Percentiles rank a stretch among this genome's conserved stretches.
phyloP scores from a whole-genome alignment of 2,797 vertebrate genomes.

The Tympanoctomys barrerae region DNA sequence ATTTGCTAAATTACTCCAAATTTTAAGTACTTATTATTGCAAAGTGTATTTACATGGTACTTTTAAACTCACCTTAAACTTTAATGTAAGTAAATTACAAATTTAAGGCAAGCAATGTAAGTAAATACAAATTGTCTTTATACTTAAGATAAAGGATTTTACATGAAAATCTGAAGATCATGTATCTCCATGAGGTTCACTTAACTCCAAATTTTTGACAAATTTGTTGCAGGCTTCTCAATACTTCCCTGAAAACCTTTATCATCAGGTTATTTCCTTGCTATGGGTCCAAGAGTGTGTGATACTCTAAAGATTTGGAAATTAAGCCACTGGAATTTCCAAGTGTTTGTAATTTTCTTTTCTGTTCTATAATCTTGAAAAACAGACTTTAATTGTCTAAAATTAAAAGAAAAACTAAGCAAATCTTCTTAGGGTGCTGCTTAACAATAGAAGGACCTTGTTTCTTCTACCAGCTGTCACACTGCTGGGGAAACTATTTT shows the following conservation, averaged over 20 bases:
- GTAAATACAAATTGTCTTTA: not conserved
- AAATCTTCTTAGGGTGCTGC: not conserved
- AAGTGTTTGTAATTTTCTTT: not conserved
- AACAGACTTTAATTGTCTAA: not conserved
- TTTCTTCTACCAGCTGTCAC: not conserved
- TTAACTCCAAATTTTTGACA: not conserved
- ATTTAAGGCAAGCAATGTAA: not conserved
- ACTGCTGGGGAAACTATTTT: not conserved
- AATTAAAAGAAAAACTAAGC: not conserved
- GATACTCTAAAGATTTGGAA: not conserved
- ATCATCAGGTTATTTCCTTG: not conserved
- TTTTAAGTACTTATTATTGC: slow-evolving; percentile 40
- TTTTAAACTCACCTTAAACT: not conserved
- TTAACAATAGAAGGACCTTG: not conserved
- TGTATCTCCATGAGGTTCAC: not conserved
- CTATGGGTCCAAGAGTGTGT: not conserved
- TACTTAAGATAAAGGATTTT: not conserved
- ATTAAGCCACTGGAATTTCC: not conserved
- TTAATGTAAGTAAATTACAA: not conserved
- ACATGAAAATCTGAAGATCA: not conserved
- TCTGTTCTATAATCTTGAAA: not conserved
- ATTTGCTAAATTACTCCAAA: not conserved
- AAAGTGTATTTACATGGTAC: not conserved
- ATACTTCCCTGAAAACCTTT: not conserved
- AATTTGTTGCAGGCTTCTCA: not conserved